Conservation (phyloP, 2,888 invertebrate species). For the Melieria crassipennis region DNA sequence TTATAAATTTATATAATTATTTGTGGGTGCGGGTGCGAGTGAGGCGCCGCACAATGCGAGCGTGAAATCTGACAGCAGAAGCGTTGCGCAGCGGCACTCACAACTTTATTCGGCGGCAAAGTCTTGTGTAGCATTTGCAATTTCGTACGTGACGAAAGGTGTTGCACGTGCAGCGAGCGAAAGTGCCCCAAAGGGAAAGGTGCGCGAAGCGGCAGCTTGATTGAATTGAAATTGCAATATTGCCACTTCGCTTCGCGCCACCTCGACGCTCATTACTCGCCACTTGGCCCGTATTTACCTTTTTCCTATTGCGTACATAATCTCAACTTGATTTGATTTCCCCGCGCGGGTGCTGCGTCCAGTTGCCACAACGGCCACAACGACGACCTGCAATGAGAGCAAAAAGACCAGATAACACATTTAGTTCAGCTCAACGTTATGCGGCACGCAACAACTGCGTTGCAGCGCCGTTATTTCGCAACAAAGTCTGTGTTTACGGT, state of each 20-base stretch:
- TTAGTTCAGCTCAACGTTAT: neutral
- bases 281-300: slow-evolving; percentile 27
- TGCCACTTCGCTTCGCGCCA: neutral
- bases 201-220: neutral
- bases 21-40: no score
- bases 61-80: no score
- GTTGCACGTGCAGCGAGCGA: slow-evolving; percentile 18
- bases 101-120: neutral
- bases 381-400: slow-evolving; percentile 7
- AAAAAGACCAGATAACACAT: no score
- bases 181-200: neutral
- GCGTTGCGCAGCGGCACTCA: no score
- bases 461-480: no score
- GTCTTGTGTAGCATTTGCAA: slow-evolving; percentile 7
- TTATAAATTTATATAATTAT: no score
- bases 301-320: slow-evolving; percentile 52
- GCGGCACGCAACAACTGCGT: neutral
- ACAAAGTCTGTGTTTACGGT: no score
- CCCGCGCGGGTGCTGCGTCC: slow-evolving; percentile 19
- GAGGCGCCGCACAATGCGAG: no score
- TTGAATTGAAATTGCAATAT: neutral
- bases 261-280: neutral
- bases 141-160: slow-evolving; percentile 32
- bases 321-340: slow-evolving; percentile 52
- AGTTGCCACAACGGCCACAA: slow-evolving; percentile 13